These are phyloP conservation scores for Spinus olivaceus DNA, from an alignment of 2,797 vertebrate species.

Conservation along the genomic window DNA sequence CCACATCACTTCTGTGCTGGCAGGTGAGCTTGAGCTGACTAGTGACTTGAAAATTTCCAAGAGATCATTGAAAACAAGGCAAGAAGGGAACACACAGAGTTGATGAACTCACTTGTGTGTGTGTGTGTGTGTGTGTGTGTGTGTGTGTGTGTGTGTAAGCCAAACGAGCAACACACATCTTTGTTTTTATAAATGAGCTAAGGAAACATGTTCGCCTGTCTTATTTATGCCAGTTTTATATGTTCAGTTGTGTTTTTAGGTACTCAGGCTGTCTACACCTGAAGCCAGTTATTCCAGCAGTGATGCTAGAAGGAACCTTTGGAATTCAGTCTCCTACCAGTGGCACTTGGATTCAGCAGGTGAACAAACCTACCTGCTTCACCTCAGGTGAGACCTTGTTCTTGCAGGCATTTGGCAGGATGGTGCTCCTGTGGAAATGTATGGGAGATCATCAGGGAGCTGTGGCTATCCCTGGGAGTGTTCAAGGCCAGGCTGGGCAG, in stretches of 20 bases:
- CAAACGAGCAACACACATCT: neutral
- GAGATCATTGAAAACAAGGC: neutral
- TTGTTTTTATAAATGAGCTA: neutral
- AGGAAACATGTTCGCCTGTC: neutral
- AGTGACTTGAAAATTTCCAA: neutral
- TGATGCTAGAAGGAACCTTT: neutral
- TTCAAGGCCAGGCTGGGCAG: neutral
- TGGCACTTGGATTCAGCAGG: neutral
- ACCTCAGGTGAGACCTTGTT: neutral
- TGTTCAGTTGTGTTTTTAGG: neutral
- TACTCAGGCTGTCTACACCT: neutral
- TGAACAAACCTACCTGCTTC: rapidly evolving
- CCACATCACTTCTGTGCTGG: neutral
- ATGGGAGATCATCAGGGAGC: rapidly evolving
- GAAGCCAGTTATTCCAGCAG: neutral
- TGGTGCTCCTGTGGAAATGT: neutral
- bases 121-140: no score
- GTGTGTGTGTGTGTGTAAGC: neutral
- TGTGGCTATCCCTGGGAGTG: neutral
- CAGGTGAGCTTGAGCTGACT: neutral
- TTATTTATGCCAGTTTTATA: neutral
- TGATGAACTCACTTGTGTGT: neutral
- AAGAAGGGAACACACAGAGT: neutral
- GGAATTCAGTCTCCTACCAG: neutral
- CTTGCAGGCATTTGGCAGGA: neutral